Base-by-base conservation (phyloP, 2,797 vertebrate genomes). In the Oceanodroma leucorhoa region DNA sequence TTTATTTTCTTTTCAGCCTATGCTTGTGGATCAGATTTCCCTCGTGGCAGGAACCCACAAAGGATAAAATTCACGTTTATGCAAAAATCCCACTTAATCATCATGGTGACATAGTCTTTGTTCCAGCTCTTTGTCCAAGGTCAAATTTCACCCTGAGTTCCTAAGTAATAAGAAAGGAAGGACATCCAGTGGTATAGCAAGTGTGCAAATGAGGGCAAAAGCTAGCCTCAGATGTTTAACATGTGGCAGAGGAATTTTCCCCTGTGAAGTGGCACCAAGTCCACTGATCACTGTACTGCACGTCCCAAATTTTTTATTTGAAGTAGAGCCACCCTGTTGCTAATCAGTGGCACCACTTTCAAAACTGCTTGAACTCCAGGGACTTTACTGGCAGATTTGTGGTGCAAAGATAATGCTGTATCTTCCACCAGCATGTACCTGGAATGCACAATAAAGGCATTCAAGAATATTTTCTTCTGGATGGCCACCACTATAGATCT, bases 71-170 rank as follows among this genome's bases (percentile, higher is more conserved):
- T 93, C 73, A 89, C 2, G 0, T 91, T 84, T 67, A 66, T 94
- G 77, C 75, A 92, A 87, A 95, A 90, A 87, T 87, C 83, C 57
- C 75, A 87, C 55, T 92, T 95, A 93, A 92, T 90, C 87, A 90
- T 94, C 73, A 20, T 23, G 67, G 55, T 82, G 86, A 90, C 71
- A 79, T 40, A 87, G 73, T 91, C 91, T 91, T 95, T 92, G 73
- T 85, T 90, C 75, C 72, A 87, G 71, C 64, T 79, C 65, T 93
- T 93, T 91, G 61, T 83, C 40, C 72, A 50, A 92, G 91, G 79
- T 91, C 89, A 83, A 40, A 88, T 94, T 88, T 90, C 72, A 86
- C 36, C 45, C 51, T 2, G 51, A 71, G 66, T 76, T 95, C 40
- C 80, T 76, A 66, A 87, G n/a, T 55, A 84, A 43, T 62, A 70